Base-by-base conservation (phyloP, 2,888 invertebrate genomes). In the Diarsia brunnea region DNA sequence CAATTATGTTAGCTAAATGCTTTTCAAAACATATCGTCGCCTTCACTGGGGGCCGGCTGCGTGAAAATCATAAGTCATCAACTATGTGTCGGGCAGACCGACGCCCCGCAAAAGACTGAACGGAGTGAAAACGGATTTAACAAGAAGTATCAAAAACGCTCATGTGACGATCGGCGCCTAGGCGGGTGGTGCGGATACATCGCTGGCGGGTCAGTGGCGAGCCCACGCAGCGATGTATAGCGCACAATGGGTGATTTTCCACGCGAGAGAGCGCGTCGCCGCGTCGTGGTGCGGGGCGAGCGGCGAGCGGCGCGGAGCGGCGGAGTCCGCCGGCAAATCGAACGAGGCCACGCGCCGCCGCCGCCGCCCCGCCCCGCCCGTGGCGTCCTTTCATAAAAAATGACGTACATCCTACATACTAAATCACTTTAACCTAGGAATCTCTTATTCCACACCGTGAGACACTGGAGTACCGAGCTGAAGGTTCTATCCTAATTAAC, bases 381-480 rank as follows among this genome's bases (percentile, higher is more conserved):
- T 89, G 87, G 93, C 95, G 93, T 94, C 94, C 92, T 93, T 93
- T 93, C 93, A 92, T 95, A 94, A 93, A 94, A 94, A 94, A 95
- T 92, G 92, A 94, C 92, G 93, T 94, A 93, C 92, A 93, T 93
- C 94, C 95, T 96, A 96, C 93, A 93, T 93, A 94, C 95, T 95
- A 95, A 94, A 94, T 93, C 93, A 93, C 92, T 94, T 93, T 95
- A 95, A 95, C 95, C 96, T 96, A 96, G 93, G 94, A 96, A 96
- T 96, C 96, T 96, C 96, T 95, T 93, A 94, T 93, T 94, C 94
- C 95, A 94, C 93, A 94, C 93, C 91, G 92, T 92, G 91, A 93
- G 94, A 94, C 93, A 94, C 92, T 95, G 95, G 94, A 95, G 94
- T 94, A 94, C 93, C 93, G 93, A 95, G 94, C 93, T 93, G 93